Evolutionary conservation across 1,140 invertebrate species (phyloP), one percentile per base, ranked within the genome.

Genomic region (Gryon sp.): DNA sequence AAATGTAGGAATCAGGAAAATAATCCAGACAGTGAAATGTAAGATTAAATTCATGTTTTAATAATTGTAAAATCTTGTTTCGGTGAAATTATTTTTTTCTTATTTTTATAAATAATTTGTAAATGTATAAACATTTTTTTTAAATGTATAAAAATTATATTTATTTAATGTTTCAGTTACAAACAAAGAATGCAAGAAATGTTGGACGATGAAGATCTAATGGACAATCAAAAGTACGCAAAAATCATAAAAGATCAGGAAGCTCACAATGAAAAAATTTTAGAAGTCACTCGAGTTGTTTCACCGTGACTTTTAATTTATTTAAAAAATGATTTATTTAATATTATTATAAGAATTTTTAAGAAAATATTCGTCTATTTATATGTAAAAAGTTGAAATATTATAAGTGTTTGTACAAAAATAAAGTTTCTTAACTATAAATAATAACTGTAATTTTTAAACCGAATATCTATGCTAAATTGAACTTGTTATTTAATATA

Each of bases 1-100:
- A 93, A 92, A 82, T 98, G 97, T 86, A 90, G 96, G 46, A 98
- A 98, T 89, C 95, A 97, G 83, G 95, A 97, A 84, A 97, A 98
- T 85, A 98, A 98, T 91, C 97, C 97, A 3, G 95, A 96, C 69
- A 96, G 94, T 87, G 93, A 95, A 82, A 92, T 95, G 90, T 95
- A 91, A 89, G 46, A n/a, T n/a, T n/a, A n/a, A n/a, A n/a, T n/a
- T n/a, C n/a, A n/a, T n/a, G n/a, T n/a, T n/a, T n/a, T 57, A 62
- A 14, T 45, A 28, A 55, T 20, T n/a, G 0, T 7, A 52, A 28
- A 7, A 19, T 18, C 0, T 18, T 28, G n/a, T n/a, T n/a, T n/a
- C n/a, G n/a, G n/a, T 28, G 14, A 22, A 24, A 9, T 40, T 40
- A 14, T 2, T 36, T 14, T 36, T 4, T 20, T 55, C n/a, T n/a